Base-by-base conservation (phyloP, 2,797 vertebrate genomes). In the Acanthiza pusilla region DNA sequence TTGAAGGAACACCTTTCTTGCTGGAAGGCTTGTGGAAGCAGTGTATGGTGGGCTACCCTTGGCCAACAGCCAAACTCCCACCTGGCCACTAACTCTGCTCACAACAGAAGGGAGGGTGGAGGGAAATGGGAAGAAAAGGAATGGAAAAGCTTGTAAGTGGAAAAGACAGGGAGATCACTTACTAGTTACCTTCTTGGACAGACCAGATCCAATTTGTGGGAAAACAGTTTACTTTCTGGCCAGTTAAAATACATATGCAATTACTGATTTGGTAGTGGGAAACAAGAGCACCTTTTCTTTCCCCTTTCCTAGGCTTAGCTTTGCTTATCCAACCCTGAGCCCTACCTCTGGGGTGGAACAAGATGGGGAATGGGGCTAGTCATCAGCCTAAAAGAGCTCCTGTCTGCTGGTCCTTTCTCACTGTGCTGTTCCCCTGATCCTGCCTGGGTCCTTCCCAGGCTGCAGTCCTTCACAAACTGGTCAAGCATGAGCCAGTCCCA, bases 71-170 rank as follows among this genome's bases (percentile, higher is more conserved):
- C 38, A 42, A 25, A 47, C 8, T 76, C 47, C 48, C 34, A 74
- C 14, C 63, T 0, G 2, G 51, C 7, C 23, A 15, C 72, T 91
- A 5, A 5, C 9, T 47, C 23, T 34, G 27, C 23, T 22, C 4
- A 15, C 23, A 68, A 2, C 13, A 4, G 42, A 48, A 43, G 1
- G 0, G 7, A 30, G 5, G 14, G 17, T 20, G 11, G 20, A n/a
- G 36, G 11, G 47, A 85, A 78, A 48, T 16, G 32, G 16, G 27
- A 88, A 47, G 34, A 77, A 81, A 1, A 11, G n/a, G n/a, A 88
- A 75, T 20, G 30, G 82, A n/a, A 74, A 82, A 61, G 23, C 34
- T 75, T 26, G 11, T 61, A n/a, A 22, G 34, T 45, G 19, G 54
- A 73, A 43, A 47, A 38, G 66, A 48, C 38, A 53, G 16, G 43